phyloP scores from a whole-genome alignment of 2,888 invertebrate genomes.

The Macaria notata region DNA sequence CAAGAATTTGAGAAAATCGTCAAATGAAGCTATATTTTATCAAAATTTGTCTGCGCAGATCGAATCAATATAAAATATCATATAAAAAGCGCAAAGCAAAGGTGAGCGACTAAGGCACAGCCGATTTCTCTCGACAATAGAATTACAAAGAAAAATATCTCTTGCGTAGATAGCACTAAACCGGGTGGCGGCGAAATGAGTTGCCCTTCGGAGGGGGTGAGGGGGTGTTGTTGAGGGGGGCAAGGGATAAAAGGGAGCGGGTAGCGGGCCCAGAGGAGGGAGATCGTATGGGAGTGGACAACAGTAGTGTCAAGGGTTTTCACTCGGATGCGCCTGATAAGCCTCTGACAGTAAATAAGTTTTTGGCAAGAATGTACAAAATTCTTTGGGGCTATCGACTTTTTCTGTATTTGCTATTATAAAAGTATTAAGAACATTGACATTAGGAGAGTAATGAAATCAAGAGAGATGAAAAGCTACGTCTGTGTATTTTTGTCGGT shows the following conservation, averaged over 20 bases:
- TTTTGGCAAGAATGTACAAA: too few species aligned
- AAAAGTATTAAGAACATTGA: too few species aligned
- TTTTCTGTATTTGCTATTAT: too few species aligned
- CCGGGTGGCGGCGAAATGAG: constrained; percentile 76
- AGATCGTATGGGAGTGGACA: background rate
- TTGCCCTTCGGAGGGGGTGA: constrained; percentile 79
- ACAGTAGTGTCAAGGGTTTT: too few species aligned
- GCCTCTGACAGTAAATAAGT: too few species aligned
- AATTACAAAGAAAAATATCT: constrained; percentile 79
- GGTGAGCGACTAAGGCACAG: constrained; percentile 34
- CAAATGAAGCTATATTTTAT: background rate
- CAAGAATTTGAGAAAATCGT: background rate
- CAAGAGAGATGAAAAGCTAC: too few species aligned
- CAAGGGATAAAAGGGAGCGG: constrained; percentile 30
- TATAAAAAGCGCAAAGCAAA: constrained; percentile 26
- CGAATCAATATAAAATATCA: background rate
- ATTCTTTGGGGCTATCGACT: too few species aligned
- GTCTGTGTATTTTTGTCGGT: too few species aligned
- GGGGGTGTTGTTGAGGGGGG: constrained; percentile 65
- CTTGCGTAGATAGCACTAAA: constrained; percentile 70
- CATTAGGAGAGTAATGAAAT: too few species aligned
- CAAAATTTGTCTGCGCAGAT: too few species aligned
- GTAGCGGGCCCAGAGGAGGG: background rate
- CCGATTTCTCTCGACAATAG: constrained; percentile 68
- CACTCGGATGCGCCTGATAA: too few species aligned